phyloP scores from a whole-genome alignment of 2,888 invertebrate genomes.

The Ceriagrion tenellum region DNA sequence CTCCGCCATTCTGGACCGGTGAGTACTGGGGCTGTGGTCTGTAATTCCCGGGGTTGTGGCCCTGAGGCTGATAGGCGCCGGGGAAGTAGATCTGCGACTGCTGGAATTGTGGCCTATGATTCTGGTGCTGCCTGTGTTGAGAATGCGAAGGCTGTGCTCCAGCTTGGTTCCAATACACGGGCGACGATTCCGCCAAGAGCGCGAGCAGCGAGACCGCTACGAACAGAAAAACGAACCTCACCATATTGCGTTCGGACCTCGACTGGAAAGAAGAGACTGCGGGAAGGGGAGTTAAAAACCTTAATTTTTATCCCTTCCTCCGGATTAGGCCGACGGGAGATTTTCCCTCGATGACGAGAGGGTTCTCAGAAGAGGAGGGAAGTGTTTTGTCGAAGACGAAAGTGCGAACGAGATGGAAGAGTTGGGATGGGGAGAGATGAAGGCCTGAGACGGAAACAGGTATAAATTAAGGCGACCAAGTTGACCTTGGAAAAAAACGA shows the following conservation, averaged over 20 bases:
- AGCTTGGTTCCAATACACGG: not conserved
- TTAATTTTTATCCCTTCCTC: too few relatives aligned
- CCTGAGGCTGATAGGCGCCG: not conserved
- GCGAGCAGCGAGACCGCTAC: not conserved
- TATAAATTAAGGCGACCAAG: too few relatives aligned
- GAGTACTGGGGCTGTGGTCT: not conserved
- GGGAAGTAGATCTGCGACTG: not conserved
- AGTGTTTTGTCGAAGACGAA: too few relatives aligned
- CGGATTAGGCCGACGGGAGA: too few relatives aligned
- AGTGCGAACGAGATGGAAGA: too few relatives aligned
- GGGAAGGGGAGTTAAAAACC: too few relatives aligned
- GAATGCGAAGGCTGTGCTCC: not conserved
- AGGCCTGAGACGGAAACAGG: too few relatives aligned
- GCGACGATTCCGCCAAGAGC: not conserved
- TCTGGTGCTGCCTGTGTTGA: not conserved
- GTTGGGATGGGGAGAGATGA: too few relatives aligned
- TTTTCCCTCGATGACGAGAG: too few relatives aligned
- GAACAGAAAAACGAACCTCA: not conserved
- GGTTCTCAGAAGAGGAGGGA: too few relatives aligned
- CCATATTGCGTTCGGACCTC: not conserved
- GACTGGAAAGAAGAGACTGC: too few relatives aligned
- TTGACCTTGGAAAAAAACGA: too few relatives aligned
- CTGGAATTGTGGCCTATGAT: not conserved
- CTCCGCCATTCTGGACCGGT: not conserved
- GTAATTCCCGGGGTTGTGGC: not conserved